These are phyloP conservation scores for Vulpes vulpes DNA, from an alignment of 2,113 vertebrate species.

Conservation along the genomic window DNA sequence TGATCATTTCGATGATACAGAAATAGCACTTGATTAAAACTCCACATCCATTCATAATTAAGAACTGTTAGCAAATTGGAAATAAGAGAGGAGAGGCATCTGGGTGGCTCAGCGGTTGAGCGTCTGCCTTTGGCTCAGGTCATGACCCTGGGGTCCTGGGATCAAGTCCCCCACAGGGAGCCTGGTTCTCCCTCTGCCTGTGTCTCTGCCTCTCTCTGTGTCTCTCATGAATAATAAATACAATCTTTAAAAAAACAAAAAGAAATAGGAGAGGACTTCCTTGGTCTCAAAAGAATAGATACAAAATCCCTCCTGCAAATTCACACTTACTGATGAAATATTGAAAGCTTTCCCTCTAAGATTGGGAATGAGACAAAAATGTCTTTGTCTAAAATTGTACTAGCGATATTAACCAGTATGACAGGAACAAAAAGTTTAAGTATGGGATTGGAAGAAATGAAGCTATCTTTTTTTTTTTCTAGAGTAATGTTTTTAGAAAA, in stretches of 20 bases:
- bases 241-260: too few relatives aligned
- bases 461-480: background rate
- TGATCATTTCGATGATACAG: background rate
- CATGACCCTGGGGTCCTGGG: too few relatives aligned
- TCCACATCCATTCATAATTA: background rate
- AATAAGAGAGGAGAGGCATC: background rate
- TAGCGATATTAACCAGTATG: background rate
- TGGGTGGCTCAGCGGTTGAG: too few relatives aligned
- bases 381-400: background rate
- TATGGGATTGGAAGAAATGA: background rate
- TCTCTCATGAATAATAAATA: too few relatives aligned
- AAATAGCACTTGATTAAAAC: background rate
- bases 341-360: background rate
- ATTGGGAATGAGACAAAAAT: background rate
- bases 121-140: too few relatives aligned
- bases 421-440: background rate
- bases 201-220: too few relatives aligned
- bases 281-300: background rate
- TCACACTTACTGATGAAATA: background rate
- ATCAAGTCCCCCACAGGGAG: too few relatives aligned
- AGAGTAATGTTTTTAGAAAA: constrained; percentile 23
- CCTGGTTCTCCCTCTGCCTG: too few relatives aligned
- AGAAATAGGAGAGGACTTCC: background rate
- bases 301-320: background rate
- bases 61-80: background rate